Base-by-base conservation (phyloP, 2,113 vertebrate genomes). In the Nipponia nippon region DNA sequence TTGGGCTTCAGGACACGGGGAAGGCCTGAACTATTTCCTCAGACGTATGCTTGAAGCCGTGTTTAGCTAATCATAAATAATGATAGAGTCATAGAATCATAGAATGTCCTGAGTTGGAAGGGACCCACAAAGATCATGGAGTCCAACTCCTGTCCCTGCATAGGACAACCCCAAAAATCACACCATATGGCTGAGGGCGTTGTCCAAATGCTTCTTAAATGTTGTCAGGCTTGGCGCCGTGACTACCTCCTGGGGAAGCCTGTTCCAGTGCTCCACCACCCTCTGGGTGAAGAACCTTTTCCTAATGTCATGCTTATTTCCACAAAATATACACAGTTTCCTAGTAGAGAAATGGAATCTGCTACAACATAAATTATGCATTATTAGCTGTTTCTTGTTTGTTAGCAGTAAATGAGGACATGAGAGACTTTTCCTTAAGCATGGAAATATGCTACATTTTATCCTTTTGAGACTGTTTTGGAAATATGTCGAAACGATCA, bases 401-500 rank as follows among this genome's bases (percentile, higher is more conserved):
- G 84, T 85, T 58, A 76, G 36, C 30, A 61, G 10, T 58, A 91
- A 88, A 72, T 55, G 69, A 85, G 26, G 70, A 55, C 44, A 62
- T 78, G 58, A 84, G 36, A 72, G 91, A 89, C 29, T 75, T 91
- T 79, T 79, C 21, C 49, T 82, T 47, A 53, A 65, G 40, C 62
- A 36, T 44, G 56, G 32, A 66, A 85, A 56, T 72, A 46, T 18
- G 13, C 29, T 87, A 23, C 44, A 75, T 87, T 92, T 94, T 95
- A n/a, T 96, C 55, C 47, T 72, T 95, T 92, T n/a, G 83, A 83
- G 53, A 34, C 4, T 75, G 13, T 93, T 97, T 96, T 94, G 91
- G 77, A 96, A 94, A 83, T 83, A 63, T 36, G 65, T 89, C 22
- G 8, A 90, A 96, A 94, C 62, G 83, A 95, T 97, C 89, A 88